Percentiles rank a stretch among this genome's conserved stretches.
These are phyloP conservation scores for Neotoxoptera formosana DNA, from an alignment of 1,140 invertebrate species.

Conservation along the genomic window DNA sequence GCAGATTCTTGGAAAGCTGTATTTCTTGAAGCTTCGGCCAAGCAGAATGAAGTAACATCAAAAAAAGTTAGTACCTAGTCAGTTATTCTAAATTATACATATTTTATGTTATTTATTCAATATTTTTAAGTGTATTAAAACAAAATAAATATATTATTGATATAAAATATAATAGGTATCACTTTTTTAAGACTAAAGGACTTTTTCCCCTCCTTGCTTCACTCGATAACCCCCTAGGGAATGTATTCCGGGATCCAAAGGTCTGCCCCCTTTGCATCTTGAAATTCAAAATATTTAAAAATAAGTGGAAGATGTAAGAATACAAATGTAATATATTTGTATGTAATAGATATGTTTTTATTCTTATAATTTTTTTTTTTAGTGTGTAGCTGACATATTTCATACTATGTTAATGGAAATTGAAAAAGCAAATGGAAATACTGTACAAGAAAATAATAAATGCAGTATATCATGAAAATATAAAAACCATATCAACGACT, in stretches of 20 bases:
- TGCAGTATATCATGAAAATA: slow-evolving; percentile 74
- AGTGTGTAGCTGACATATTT: slow-evolving; percentile 92
- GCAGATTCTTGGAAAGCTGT: slow-evolving; percentile 94
- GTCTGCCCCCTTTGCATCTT: too few relatives aligned
- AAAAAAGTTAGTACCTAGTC: slow-evolving; percentile 15
- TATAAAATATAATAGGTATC: neutral
- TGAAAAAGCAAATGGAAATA: slow-evolving; percentile 83
- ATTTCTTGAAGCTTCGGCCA: slow-evolving; percentile 96
- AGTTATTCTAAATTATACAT: too few relatives aligned
- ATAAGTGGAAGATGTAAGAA: neutral
- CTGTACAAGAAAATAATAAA: slow-evolving; percentile 77
- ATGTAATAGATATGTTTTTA: neutral
- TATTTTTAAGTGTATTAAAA: neutral
- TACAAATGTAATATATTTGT: neutral
- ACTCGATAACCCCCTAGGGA: too few relatives aligned
- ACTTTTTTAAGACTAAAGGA: neutral
- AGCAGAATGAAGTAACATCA: slow-evolving; percentile 82
- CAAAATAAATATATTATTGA: neutral
- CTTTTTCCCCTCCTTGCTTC: neutral
- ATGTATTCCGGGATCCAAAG: too few relatives aligned
- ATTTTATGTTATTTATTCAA: neutral
- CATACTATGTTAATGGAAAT: slow-evolving; percentile 86
- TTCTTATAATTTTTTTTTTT: slow-evolving; percentile 65
- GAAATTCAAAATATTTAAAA: too few relatives aligned
- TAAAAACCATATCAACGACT: slow-evolving; percentile 10